Conservation (phyloP, 2,113 vertebrate genomes). For the Pseudorectes ferrugineus region DNA sequence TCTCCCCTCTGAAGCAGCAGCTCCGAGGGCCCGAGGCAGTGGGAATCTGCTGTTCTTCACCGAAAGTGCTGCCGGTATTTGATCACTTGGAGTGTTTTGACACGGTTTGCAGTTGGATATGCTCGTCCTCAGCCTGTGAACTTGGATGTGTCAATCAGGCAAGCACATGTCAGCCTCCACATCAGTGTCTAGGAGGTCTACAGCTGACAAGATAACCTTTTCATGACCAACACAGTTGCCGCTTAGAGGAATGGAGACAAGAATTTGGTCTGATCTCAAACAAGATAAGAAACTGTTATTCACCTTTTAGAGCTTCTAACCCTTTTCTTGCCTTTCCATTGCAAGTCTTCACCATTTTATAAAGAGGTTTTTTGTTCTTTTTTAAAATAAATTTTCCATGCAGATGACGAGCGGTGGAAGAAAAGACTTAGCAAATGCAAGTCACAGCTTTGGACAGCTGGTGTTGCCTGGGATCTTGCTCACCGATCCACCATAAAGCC, state of each 20-base stretch:
- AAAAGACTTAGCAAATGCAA: not conserved
- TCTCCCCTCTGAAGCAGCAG: not conserved
- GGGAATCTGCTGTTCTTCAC: not conserved
- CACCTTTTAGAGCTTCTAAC: not conserved
- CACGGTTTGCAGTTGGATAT: not conserved
- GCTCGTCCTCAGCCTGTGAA: not conserved
- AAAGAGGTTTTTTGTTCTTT: not conserved
- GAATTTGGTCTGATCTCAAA: constrained; percentile 7
- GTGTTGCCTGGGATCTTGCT: not conserved
- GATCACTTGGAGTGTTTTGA: constrained; percentile 12
- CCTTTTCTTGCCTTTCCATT: not conserved
- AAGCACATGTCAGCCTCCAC: not conserved
- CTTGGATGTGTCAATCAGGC: not conserved
- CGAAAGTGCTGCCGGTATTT: not conserved
- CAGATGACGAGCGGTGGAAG: not conserved
- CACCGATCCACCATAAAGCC: not conserved
- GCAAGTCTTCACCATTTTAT: not conserved
- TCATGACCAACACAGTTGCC: not conserved
- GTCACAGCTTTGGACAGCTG: not conserved
- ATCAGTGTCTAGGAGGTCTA: not conserved
- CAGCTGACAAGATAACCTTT: constrained; percentile 40
- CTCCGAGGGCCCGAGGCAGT: not conserved
- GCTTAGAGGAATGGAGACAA: not conserved
- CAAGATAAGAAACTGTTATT: not conserved
- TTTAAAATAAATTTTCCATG: not conserved